These are phyloP conservation scores for Myotis planiceps DNA, from an alignment of 2,797 vertebrate genomes.

Conservation along the genomic window DNA sequence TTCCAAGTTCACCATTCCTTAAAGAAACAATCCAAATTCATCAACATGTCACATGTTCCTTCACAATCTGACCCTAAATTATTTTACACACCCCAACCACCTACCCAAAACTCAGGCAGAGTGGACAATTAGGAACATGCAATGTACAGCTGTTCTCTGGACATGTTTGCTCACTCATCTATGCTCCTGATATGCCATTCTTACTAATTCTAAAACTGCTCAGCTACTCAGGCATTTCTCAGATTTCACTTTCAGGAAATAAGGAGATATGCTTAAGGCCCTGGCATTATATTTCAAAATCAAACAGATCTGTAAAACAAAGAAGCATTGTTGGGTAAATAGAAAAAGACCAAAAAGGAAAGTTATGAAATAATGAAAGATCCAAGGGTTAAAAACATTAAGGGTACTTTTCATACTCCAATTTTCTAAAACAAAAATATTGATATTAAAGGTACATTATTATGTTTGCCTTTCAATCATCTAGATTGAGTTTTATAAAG, in stretches of 20 bases:
- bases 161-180: background rate
- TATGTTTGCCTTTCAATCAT: background rate
- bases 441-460: background rate
- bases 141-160: background rate
- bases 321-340: background rate
- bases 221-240: background rate
- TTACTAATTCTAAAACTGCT: background rate
- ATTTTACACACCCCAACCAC: background rate
- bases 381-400: background rate
- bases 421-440: background rate
- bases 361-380: background rate
- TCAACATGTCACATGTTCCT: background rate
- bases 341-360: background rate
- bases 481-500: background rate
- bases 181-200: background rate
- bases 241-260: background rate
- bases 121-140: no score
- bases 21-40: background rate
- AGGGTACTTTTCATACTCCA: background rate
- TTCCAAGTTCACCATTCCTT: background rate
- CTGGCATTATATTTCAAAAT: background rate
- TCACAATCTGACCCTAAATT: background rate
- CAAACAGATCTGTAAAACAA: background rate
- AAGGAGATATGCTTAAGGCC: background rate
- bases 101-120: background rate